phyloP scores from a whole-genome alignment of 2,888 invertebrate species.

The Buathra laborator region DNA sequence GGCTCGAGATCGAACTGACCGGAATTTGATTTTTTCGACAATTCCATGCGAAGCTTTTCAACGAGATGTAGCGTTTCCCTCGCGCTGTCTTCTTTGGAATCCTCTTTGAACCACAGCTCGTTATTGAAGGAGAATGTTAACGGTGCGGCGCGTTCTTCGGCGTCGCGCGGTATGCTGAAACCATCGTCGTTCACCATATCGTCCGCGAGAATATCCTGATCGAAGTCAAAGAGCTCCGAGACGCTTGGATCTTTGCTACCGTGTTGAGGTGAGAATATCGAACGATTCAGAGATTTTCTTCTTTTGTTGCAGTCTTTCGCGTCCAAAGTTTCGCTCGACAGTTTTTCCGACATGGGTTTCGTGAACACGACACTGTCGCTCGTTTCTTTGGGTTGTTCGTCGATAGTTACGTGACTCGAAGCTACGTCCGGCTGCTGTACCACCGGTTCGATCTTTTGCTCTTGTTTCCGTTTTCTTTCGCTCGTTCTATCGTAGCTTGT shows the following conservation, averaged over 20 bases:
- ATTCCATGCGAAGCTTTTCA: constrained; percentile 92
- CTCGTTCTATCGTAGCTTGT: constrained; percentile 37
- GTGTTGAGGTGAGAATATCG: constrained; percentile 91
- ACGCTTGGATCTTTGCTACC: constrained; percentile 86
- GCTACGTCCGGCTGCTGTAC: constrained; percentile 21
- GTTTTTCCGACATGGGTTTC: constrained; percentile 78
- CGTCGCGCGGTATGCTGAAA: constrained; percentile 88
- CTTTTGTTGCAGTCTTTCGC: constrained; percentile 78
- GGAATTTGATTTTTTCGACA: constrained; percentile 89
- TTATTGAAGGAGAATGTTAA: constrained; percentile 88
- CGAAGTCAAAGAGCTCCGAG: constrained; percentile 89
- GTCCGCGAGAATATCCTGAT: constrained; percentile 88
- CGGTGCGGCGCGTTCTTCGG: constrained; percentile 88
- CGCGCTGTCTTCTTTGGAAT: constrained; percentile 93
- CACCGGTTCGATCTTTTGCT: constrained; percentile 67
- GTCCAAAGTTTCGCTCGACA: constrained; percentile 45
- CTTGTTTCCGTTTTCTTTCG: constrained; percentile 71
- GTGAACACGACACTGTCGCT: constrained; percentile 71
- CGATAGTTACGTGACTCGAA: constrained; percentile 4
- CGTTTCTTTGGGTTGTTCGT: constrained; percentile 66
- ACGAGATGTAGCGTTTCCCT: constrained; percentile 94
- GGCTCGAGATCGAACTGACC: constrained; percentile 86
- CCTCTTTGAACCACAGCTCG: constrained; percentile 90
- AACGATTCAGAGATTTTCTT: constrained; percentile 86
- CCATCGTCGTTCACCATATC: constrained; percentile 88